Conservation (phyloP, 2,888 invertebrate species). For the Kryphioiulus occultus region DNA sequence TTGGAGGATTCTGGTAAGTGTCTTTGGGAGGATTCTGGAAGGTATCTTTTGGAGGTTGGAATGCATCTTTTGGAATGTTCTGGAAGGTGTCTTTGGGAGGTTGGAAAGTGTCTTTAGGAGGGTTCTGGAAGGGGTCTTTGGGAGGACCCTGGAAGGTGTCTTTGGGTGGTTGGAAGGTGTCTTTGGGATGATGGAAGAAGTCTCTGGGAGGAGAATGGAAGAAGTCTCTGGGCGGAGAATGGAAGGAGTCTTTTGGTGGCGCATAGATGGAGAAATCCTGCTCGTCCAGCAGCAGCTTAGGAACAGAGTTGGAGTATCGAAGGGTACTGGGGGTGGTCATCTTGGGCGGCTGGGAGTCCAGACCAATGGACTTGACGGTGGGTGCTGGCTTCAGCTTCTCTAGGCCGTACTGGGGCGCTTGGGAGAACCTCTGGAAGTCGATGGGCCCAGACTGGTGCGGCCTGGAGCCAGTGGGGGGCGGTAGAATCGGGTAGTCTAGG, state of each 20-base stretch:
- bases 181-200: neutral
- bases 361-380: conserved; percentile 8
- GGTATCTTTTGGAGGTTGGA: too few relatives aligned
- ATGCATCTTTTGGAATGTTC: too few relatives aligned
- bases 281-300: neutral
- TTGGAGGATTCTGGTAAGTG: too few relatives aligned
- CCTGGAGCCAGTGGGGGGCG: neutral
- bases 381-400: neutral
- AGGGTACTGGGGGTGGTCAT: neutral
- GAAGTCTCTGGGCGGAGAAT: neutral
- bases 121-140: neutral
- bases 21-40: too few relatives aligned
- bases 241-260: neutral
- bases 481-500: neutral
- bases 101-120: neutral
- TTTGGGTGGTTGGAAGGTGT: neutral
- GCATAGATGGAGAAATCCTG: conserved; percentile 13
- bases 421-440: neutral
- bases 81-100: too few relatives aligned
- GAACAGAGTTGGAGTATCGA: neutral
- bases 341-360: neutral
- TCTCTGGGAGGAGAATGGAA: neutral
- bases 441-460: neutral
- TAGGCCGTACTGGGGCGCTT: neutral
- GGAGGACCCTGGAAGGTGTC: neutral